These are phyloP conservation scores for Listronotus oregonensis DNA, from an alignment of 1,140 invertebrate genomes.

Conservation along the genomic window DNA sequence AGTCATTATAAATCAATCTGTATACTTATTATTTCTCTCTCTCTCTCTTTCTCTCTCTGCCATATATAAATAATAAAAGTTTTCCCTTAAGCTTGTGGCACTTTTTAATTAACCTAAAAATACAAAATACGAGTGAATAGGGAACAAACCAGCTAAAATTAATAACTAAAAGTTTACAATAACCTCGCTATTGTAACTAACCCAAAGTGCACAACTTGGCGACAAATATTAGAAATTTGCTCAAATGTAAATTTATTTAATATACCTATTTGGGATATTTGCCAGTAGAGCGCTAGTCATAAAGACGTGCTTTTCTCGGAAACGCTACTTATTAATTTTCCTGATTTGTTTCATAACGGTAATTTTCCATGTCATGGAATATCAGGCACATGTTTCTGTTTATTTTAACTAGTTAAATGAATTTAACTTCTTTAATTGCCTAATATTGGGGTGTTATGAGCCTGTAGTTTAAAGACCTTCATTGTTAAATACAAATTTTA, in stretches of 20 bases:
- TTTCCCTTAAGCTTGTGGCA: no score
- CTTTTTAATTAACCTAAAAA: slow-evolving; percentile 1
- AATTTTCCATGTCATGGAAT: slow-evolving; percentile 12
- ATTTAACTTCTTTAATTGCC: no score
- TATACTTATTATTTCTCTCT: no score
- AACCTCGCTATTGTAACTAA: slow-evolving; percentile 8
- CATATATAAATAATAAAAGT: no score
- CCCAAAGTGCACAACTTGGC: slow-evolving; percentile 13
- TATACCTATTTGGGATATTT: slow-evolving; percentile 38
- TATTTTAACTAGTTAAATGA: slow-evolving; percentile 3
- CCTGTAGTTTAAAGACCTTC: no score
- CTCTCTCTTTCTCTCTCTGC: no score
- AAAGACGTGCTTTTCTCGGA: slow-evolving; percentile 26
- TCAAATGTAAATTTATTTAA: slow-evolving; percentile 37
- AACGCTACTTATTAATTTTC: slow-evolving; percentile 21
- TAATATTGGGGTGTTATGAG: no score
- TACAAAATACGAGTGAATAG: neutral
- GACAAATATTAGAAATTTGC: slow-evolving; percentile 35
- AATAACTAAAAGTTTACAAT: neutral
- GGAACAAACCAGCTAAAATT: neutral
- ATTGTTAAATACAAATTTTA: no score
- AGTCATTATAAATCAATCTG: no score
- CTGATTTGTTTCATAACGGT: slow-evolving; percentile 23
- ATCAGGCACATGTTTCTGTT: slow-evolving; percentile 14
- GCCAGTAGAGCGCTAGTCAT: slow-evolving; percentile 23